Evolutionary conservation across 2,797 vertebrate genomes (phyloP).

Genomic region (Notolepis coatsorum): DNA sequence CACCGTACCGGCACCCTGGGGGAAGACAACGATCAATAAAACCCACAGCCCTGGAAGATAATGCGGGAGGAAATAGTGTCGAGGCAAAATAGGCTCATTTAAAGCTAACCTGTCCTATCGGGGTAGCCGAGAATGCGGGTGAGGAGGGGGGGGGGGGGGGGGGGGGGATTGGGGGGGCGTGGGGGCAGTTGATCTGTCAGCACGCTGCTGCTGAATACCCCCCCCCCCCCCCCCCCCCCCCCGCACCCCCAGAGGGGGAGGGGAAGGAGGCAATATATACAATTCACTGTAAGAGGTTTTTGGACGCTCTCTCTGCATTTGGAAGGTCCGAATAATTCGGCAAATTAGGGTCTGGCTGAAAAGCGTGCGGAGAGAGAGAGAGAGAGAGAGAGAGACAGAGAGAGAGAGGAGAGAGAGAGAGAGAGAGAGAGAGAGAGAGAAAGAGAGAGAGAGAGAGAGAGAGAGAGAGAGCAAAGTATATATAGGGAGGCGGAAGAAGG

Average conservation of each 20-base stretch:
- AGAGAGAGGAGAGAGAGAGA: no score
- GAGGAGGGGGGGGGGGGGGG: not conserved
- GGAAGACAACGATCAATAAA: conserved; percentile 77
- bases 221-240: no score
- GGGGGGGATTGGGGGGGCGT: conserved; percentile 58
- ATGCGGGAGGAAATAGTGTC: conserved; percentile 72
- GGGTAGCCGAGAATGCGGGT: conserved; percentile 3
- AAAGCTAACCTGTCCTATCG: conserved; percentile 76
- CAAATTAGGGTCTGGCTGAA: conserved; percentile 64
- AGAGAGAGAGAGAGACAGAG: no score
- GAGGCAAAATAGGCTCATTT: conserved; percentile 79
- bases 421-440: no score
- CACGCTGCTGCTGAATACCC: conserved; percentile 63
- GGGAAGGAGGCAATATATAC: conserved; percentile 45
- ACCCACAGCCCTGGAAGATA: conserved; percentile 72
- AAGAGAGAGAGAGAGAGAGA: not conserved
- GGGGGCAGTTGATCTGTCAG: no score
- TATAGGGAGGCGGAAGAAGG: not conserved
- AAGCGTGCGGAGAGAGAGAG: not conserved
- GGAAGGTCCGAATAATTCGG: conserved; percentile 73
- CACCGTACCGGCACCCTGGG: conserved; percentile 57
- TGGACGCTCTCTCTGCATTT: conserved; percentile 62
- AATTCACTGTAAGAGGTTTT: conserved; percentile 58
- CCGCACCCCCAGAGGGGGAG: conserved; percentile 51
- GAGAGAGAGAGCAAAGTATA: not conserved